Evolutionary conservation across 2,888 invertebrate genomes (phyloP), one percentile per base, ranked within the genome.

Genomic region (Ichneumoninae sp.): DNA sequence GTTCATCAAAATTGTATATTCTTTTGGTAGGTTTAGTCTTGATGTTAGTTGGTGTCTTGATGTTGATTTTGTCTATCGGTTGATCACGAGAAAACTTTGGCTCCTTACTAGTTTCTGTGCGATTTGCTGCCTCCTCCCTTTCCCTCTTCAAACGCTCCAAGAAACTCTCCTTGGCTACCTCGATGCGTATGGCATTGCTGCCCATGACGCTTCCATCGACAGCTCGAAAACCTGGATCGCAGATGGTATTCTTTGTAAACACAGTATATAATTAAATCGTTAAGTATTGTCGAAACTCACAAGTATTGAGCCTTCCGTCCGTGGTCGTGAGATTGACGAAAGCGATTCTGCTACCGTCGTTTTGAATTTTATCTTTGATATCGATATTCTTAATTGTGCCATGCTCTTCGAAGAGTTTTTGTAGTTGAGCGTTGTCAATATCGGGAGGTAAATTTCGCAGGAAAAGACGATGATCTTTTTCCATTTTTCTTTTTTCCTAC

Each of bases 91-190:
- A 19, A 44, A 66, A 7, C 6, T 66, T 54, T 26, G 83, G 36
- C n/a, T 68, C 19, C 36, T 69, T 57, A 19, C 22, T 13, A 3
- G 44, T 47, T 3, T 50, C 54, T 76, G 50, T 78, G 5, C 40
- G 7, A 22, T 30, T 72, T 1, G 82, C 52, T 0, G 82, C 76
- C 60, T 88, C 87, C 36, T 84, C 83, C 80, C 89, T 78, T 82
- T 89, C 89, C 71, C 87, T 86, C 60, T 89, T 88, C 22, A 89
- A 72, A 65, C 88, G 82, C 47, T 87, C 87, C 40, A 89, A 75
- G 80, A 87, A 89, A 86, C 87, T 88, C 80, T 89, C 88, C 66
- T 89, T 89, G 2, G 89, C 89, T 44, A 89, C 71, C 69, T 89
- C 87, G 1, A 88, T 83, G 16, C 77, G 80, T 26, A 89, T 83